phyloP scores from a whole-genome alignment of 2,888 invertebrate species.

The Cephus pygmeus region DNA sequence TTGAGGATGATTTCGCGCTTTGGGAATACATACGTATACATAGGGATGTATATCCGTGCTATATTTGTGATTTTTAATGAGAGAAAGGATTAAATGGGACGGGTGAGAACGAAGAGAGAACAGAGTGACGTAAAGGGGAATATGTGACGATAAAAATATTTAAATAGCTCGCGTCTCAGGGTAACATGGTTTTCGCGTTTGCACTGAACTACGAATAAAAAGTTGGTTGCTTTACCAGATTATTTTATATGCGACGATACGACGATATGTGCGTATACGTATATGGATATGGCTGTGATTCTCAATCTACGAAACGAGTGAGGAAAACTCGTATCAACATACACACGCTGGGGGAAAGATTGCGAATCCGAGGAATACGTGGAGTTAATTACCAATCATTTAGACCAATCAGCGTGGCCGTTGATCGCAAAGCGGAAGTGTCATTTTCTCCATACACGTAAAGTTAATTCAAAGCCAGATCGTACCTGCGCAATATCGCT shows the following conservation, averaged over 20 bases:
- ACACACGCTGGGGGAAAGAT: neutral
- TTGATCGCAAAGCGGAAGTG: neutral
- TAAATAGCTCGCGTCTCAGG: neutral
- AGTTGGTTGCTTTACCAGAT: neutral
- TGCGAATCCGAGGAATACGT: neutral
- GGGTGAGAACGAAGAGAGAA: neutral
- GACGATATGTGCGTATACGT: neutral
- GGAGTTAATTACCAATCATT: neutral
- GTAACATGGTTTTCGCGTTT: neutral
- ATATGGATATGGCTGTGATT: neutral
- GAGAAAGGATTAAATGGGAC: neutral
- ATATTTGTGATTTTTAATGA: neutral
- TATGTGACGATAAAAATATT: neutral
- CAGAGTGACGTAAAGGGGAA: neutral
- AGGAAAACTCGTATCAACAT: neutral
- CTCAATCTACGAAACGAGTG: neutral
- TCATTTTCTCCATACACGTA: neutral
- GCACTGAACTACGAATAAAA: neutral
- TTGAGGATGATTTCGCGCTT: neutral
- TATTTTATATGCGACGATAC: neutral
- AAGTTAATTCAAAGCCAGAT: neutral
- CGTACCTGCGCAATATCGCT: neutral
- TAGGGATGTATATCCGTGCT: neutral
- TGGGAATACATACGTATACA: neutral
- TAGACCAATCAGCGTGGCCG: neutral